Evolutionary conservation across 2,113 vertebrate genomes (phyloP).

Genomic region (Gnathonemus echidnorhynchus): DNA sequence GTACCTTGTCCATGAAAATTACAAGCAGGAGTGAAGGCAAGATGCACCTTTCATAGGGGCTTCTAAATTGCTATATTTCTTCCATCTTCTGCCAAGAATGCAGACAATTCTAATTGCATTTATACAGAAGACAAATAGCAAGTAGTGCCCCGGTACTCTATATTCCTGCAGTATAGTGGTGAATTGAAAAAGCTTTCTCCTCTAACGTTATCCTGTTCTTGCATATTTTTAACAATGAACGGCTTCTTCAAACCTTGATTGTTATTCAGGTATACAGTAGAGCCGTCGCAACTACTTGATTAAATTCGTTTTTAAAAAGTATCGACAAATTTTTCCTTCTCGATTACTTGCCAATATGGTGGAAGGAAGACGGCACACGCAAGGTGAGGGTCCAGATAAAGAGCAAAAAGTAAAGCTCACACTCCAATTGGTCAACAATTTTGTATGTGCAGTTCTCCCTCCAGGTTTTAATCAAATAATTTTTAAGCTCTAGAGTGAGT

Average conservation of each 20-base stretch:
- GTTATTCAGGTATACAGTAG: neutral
- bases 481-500: too few species aligned
- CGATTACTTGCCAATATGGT: neutral
- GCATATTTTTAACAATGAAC: neutral
- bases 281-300: neutral
- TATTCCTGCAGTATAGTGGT: neutral
- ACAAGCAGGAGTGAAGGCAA: neutral
- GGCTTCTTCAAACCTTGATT: neutral
- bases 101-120: neutral
- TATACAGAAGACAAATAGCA: neutral
- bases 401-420: too few species aligned
- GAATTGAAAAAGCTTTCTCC: neutral
- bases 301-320: neutral
- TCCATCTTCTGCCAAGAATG: neutral
- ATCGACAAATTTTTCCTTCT: neutral
- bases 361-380: neutral
- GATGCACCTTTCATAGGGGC: neutral
- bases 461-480: too few species aligned
- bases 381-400: neutral
- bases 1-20: neutral
- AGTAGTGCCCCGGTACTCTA: neutral
- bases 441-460: too few species aligned
- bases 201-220: neutral
- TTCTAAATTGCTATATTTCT: neutral
- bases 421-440: too few species aligned